Conservation (phyloP, 2,113 vertebrate genomes). For the Corythornis madagascariensis region DNA sequence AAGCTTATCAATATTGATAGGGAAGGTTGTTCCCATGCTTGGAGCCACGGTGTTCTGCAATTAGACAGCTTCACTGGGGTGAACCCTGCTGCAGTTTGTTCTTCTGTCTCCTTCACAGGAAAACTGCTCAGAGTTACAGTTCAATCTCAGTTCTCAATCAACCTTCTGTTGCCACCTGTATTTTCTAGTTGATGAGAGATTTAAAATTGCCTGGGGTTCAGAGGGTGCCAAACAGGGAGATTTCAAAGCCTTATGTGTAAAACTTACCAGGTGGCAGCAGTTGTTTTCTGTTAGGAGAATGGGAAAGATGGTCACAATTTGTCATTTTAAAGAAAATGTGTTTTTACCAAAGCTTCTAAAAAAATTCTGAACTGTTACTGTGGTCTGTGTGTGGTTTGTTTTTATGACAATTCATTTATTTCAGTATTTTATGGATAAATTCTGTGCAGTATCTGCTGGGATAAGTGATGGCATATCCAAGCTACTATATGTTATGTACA, state of each 20-base stretch:
- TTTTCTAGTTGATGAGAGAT: slow-evolving; percentile 28
- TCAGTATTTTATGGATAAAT: background rate
- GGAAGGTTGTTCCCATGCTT: background rate
- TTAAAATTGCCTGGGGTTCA: slow-evolving; percentile 13
- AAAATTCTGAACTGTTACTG: background rate
- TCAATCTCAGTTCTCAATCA: slow-evolving; percentile 49
- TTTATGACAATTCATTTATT: background rate
- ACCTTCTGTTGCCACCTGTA: background rate
- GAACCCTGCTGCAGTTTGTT: slow-evolving; percentile 57
- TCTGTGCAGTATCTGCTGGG: background rate
- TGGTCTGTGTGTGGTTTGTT: too few relatives aligned
- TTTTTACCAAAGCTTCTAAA: background rate
- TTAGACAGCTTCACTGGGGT: slow-evolving; percentile 51
- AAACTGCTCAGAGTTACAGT: slow-evolving; percentile 32
- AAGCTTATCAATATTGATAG: slow-evolving; percentile 59
- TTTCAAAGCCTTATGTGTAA: background rate
- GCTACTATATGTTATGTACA: background rate
- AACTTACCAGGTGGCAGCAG: background rate
- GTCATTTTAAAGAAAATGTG: background rate
- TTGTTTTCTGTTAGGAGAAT: background rate
- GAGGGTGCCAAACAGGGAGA: background rate
- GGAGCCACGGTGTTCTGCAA: slow-evolving; percentile 25
- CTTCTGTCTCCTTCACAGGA: slow-evolving; percentile 24
- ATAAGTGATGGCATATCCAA: background rate
- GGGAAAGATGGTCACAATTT: background rate